phyloP scores from a whole-genome alignment of 2,113 vertebrate genomes.

The Chinchilla lanigera region DNA sequence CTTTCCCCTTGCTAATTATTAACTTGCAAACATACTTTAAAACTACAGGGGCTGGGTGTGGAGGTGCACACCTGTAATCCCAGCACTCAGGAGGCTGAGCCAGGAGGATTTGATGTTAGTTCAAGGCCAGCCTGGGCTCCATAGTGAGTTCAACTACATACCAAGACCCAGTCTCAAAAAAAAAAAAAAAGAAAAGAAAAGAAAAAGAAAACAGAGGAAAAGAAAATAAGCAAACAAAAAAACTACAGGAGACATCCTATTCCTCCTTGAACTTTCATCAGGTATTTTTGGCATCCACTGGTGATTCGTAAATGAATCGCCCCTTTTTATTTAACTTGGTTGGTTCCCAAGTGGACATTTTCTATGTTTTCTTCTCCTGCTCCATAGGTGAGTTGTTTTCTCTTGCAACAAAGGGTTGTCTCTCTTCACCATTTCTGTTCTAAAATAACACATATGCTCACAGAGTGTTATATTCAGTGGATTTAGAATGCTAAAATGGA shows the following conservation, averaged over 20 bases:
- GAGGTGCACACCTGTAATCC: background rate
- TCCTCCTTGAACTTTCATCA: background rate
- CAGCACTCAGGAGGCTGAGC: background rate
- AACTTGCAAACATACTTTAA: background rate
- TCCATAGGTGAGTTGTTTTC: background rate
- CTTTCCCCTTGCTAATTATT: slow-evolving; percentile 17
- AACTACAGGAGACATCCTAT: background rate
- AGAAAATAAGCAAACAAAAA: background rate
- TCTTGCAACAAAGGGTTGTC: background rate
- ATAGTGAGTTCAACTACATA: background rate
- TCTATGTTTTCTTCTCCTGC: background rate
- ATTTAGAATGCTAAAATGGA: background rate
- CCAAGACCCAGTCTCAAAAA: background rate
- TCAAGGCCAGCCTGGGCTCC: background rate
- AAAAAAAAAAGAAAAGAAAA: background rate
- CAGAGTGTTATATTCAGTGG: background rate
- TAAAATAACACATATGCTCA: background rate
- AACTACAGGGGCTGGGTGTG: background rate
- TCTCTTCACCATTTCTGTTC: background rate
- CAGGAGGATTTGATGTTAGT: background rate
- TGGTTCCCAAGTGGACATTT: background rate
- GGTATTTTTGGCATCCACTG: background rate
- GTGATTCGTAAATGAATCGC: background rate
- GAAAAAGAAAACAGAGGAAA: background rate
- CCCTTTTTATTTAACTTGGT: background rate